Conservation (phyloP, 2,888 invertebrate species). For the Nebria brevicollis region DNA sequence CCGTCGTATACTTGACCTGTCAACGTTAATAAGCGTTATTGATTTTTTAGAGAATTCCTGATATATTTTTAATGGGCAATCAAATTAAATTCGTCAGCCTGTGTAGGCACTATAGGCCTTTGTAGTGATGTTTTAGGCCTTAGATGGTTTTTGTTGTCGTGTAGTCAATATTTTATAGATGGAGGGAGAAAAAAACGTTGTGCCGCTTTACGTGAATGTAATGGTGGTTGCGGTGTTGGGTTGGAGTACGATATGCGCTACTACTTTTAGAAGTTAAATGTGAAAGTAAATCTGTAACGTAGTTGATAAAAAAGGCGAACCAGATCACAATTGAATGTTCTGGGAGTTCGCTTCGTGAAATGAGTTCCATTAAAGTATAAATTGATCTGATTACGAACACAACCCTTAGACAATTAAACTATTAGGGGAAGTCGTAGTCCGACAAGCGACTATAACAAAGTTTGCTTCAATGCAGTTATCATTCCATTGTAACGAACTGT, state of each 20-base stretch:
- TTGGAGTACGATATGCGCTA: too few species aligned
- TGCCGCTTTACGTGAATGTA: too few species aligned
- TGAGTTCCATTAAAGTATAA: slow-evolving; percentile 4
- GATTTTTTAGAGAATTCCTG: neutral
- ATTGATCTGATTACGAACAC: slow-evolving; percentile 11
- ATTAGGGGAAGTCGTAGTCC: neutral
- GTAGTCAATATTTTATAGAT: too few species aligned
- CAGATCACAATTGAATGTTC: neutral
- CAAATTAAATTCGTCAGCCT: neutral
- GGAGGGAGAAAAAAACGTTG: too few species aligned
- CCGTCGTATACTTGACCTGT: neutral
- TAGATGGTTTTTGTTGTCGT: too few species aligned
- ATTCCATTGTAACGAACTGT: neutral
- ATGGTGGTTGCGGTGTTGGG: too few species aligned
- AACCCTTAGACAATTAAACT: slow-evolving; percentile 7
- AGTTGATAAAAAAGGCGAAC: slow-evolving; percentile 3
- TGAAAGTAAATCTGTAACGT: too few species aligned
- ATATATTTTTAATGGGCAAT: neutral
- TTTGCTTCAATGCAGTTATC: slow-evolving; percentile 11
- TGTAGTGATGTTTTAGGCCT: too few species aligned
- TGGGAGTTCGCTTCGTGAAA: slow-evolving; percentile 1
- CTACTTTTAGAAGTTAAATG: too few species aligned
- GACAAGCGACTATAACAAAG: slow-evolving; percentile 8
- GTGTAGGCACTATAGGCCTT: too few species aligned
- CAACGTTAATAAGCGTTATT: neutral